phyloP scores from a whole-genome alignment of 1,140 invertebrate genomes.

The Zaprionus camerounensis region DNA sequence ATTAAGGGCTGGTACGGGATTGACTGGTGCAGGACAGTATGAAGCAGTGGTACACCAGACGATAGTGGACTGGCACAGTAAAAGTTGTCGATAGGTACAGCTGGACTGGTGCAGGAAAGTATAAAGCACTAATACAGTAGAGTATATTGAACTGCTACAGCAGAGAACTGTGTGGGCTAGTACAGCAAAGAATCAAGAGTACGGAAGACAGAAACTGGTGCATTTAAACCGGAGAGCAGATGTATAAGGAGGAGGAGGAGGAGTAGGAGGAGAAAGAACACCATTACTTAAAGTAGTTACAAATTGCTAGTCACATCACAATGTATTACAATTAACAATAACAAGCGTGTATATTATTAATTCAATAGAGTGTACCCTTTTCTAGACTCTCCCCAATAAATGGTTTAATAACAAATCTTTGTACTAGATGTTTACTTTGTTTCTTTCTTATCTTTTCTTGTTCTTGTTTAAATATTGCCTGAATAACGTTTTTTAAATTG shows the following conservation, averaged over 20 bases:
- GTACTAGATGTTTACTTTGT: not conserved
- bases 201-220: constrained; percentile 13
- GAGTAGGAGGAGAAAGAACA: too few relatives aligned
- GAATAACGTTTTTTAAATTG: not conserved
- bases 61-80: too few relatives aligned
- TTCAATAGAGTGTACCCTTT: constrained; percentile 52
- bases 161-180: too few relatives aligned
- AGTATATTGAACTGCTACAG: not conserved
- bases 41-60: too few relatives aligned
- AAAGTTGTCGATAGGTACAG: too few relatives aligned
- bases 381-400: constrained; percentile 9
- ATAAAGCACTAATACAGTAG: too few relatives aligned
- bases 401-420: constrained; percentile 5
- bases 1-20: too few relatives aligned
- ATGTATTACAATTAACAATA: constrained; percentile 50
- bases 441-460: not conserved
- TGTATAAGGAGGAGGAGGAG: too few relatives aligned
- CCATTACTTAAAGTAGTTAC: constrained; percentile 46
- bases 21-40: too few relatives aligned
- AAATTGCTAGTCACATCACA: constrained; percentile 58
- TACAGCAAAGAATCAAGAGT: not conserved
- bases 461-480: not conserved
- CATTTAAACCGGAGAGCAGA: constrained; percentile 45
- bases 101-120: not conserved
- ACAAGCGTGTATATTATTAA: constrained; percentile 66